phyloP scores from a whole-genome alignment of 2,888 invertebrate species.

The Portevinia maculata region DNA sequence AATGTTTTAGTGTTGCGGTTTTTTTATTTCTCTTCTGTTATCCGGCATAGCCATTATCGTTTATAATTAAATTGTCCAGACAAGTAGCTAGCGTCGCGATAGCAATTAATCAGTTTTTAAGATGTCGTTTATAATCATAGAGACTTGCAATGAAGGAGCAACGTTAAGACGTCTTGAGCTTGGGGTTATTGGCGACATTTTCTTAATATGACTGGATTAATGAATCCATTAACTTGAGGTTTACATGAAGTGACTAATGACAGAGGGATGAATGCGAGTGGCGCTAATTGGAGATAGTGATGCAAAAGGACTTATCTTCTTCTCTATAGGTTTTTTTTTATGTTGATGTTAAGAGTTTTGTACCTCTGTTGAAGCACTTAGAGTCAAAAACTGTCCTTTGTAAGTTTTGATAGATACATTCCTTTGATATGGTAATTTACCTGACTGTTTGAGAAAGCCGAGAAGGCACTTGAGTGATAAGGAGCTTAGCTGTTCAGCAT shows the following conservation, averaged over 20 bases:
- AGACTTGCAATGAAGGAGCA: slow-evolving; percentile 18
- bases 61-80: slow-evolving; percentile 50
- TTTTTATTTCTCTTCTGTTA: background rate
- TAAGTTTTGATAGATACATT: too few species aligned
- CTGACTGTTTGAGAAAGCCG: too few species aligned
- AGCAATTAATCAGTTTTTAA: slow-evolving; percentile 54
- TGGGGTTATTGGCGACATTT: slow-evolving; percentile 46
- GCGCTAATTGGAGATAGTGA: too few species aligned
- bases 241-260: background rate
- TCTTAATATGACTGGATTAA: slow-evolving; percentile 15
- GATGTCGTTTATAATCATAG: slow-evolving; percentile 44
- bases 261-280: too few species aligned
- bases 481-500: too few species aligned
- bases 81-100: slow-evolving; percentile 27
- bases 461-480: too few species aligned
- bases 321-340: too few species aligned
- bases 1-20: slow-evolving; percentile 9
- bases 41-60: slow-evolving; percentile 14
- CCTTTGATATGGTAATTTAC: too few species aligned
- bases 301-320: too few species aligned
- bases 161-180: slow-evolving; percentile 15
- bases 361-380: too few species aligned
- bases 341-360: too few species aligned
- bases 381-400: too few species aligned
- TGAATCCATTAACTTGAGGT: slow-evolving; percentile 14